These are phyloP conservation scores for Orbicella faveolata DNA, from an alignment of 64 coral and sea anemone species.

Conservation along the genomic window DNA sequence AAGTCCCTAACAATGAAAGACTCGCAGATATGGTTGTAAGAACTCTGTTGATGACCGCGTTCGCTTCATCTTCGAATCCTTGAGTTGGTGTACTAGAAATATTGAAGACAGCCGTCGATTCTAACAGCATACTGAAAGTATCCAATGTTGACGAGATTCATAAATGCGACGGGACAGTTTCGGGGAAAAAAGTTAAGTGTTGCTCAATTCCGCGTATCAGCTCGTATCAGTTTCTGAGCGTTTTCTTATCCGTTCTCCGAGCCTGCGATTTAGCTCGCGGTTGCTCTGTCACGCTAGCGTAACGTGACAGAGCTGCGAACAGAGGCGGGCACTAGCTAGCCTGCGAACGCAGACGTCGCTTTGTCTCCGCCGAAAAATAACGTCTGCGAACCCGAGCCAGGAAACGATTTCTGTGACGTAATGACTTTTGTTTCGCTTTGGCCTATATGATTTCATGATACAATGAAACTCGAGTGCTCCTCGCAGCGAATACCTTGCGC, in stretches of 20 bases:
- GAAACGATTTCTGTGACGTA: too few species aligned
- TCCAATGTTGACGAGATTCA: not conserved
- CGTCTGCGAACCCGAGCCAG: too few species aligned
- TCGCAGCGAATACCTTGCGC: too few species aligned
- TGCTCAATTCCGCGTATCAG: not conserved
- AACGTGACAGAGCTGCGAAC: too few species aligned
- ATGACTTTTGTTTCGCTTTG: too few species aligned
- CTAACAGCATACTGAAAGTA: not conserved
- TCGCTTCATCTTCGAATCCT: not conserved
- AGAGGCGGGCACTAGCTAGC: too few species aligned
- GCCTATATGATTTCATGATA: too few species aligned
- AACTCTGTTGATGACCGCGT: not conserved
- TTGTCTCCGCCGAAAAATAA: too few species aligned
- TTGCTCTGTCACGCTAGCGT: too few species aligned
- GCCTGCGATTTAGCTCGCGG: too few species aligned
- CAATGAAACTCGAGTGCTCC: too few species aligned
- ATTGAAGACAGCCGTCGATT: not conserved
- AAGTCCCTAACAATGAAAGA: conserved; percentile 73
- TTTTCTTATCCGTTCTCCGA: not conserved
- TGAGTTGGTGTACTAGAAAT: not conserved
- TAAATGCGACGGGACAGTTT: not conserved
- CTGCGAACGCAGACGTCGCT: too few species aligned
- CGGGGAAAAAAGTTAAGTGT: not conserved
- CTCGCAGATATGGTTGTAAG: conserved; percentile 53
- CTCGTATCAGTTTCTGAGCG: not conserved